A percentile compares a stretch with the other conserved stretches of the same genome.
These are phyloP conservation scores for Solenopsis fugax DNA, from an alignment of 1,140 invertebrate genomes.

Conservation along the genomic window DNA sequence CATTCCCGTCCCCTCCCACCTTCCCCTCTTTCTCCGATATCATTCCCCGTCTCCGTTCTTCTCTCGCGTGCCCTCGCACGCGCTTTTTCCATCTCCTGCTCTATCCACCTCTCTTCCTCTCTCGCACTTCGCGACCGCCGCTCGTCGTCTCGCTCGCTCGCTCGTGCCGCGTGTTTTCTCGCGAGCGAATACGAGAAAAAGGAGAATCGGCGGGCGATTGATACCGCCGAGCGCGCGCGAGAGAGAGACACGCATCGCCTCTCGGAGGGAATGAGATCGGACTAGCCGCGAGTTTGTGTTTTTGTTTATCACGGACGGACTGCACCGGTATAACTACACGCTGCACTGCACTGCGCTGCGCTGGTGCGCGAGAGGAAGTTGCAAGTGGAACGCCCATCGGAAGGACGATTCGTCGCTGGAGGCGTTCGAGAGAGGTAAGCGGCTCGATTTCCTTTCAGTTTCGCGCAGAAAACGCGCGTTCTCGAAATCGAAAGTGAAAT, in stretches of 20 bases:
- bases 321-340: conserved; percentile 47
- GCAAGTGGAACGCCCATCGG: conserved; percentile 30
- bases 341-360: not conserved
- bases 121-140: conserved; percentile 16
- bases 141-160: conserved; percentile 33
- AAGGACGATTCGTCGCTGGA: conserved; percentile 49
- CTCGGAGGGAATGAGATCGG: conserved; percentile 47
- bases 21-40: not conserved
- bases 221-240: conserved; percentile 37
- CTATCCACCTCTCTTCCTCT: not conserved
- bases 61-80: not conserved
- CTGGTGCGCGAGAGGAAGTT: conserved; percentile 24
- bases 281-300: conserved; percentile 70
- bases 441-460: not conserved
- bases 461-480: not conserved
- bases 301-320: conserved; percentile 71
- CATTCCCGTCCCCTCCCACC: not conserved
- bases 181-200: conserved; percentile 35
- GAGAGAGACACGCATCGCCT: conserved; percentile 19
- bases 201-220: conserved; percentile 60
- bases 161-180: conserved; percentile 41
- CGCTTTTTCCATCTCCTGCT: not conserved
- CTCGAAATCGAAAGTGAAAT: not conserved
- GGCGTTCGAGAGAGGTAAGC: conserved; percentile 42
- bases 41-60: not conserved